phyloP scores from a whole-genome alignment of 92 coral and sea anemone genomes.

The Epizoanthus illoricatus region DNA sequence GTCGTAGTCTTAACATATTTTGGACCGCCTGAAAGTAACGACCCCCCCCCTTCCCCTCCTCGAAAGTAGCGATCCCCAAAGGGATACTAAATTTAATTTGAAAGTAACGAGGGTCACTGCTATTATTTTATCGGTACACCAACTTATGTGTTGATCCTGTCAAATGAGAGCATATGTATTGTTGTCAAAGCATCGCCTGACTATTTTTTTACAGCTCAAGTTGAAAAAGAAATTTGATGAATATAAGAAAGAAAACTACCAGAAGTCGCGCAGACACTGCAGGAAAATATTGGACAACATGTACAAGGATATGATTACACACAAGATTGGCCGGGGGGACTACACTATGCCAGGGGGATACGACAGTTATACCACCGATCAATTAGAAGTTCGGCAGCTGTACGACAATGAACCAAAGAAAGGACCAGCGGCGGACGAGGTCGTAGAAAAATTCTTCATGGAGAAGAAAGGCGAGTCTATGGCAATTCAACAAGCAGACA shows the following conservation, averaged over 20 bases:
- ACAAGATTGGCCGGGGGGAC: background rate
- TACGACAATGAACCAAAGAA: constrained; percentile 13
- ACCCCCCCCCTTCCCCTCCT: no score
- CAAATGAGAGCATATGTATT: no score
- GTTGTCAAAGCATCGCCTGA: no score
- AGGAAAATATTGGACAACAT: background rate
- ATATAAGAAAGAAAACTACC: background rate
- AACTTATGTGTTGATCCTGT: no score
- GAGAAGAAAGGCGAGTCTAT: constrained; percentile 19
- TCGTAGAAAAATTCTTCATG: background rate
- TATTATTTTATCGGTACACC: no score
- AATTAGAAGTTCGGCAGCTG: background rate
- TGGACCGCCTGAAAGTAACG: no score
- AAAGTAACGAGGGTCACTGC: no score
- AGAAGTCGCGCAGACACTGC: constrained; percentile 13
- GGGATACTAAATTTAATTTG: no score
- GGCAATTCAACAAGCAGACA: constrained; percentile 24
- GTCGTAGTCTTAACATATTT: no score
- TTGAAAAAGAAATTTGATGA: background rate
- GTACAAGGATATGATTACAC: background rate
- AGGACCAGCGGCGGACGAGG: constrained; percentile 26
- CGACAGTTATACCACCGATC: background rate
- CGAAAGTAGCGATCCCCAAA: no score
- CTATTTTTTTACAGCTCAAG: no score
- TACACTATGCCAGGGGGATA: constrained; percentile 36